These are phyloP conservation scores for Hypotaenidia philippensis DNA, from an alignment of 2,797 vertebrate species.

Conservation along the genomic window DNA sequence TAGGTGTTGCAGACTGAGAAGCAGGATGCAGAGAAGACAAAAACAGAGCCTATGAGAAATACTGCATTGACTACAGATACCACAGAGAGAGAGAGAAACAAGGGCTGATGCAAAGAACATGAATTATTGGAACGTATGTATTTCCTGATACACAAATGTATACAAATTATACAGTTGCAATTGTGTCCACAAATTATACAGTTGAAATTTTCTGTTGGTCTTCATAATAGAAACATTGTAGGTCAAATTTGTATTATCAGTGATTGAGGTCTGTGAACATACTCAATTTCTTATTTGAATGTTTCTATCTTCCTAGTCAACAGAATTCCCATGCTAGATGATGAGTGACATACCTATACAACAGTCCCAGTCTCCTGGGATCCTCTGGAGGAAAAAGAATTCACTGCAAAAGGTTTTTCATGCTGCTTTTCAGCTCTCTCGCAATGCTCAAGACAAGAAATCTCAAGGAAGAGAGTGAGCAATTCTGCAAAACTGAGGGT, in stretches of 20 bases:
- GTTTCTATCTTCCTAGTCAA: not conserved
- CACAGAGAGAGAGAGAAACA: slow-evolving; percentile 3
- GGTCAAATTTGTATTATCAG: slow-evolving; percentile 33
- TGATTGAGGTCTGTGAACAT: slow-evolving; percentile 10
- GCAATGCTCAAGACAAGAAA: not conserved
- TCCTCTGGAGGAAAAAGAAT: not conserved
- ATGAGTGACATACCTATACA: not conserved
- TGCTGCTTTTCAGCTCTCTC: not conserved
- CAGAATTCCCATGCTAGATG: not conserved
- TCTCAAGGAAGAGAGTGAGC: not conserved
- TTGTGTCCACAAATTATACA: not conserved
- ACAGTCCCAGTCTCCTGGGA: not conserved
- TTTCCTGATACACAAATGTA: not conserved
- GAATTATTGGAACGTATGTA: not conserved
- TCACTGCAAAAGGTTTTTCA: not conserved
- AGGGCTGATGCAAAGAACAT: not conserved
- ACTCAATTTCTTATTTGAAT: not conserved
- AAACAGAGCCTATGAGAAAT: slow-evolving; percentile 33
- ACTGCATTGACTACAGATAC: not conserved
- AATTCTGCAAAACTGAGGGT: not conserved
- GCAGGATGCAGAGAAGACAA: slow-evolving; percentile 52
- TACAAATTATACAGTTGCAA: no score
- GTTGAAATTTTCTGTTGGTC: slow-evolving; percentile 44
- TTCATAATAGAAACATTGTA: not conserved
- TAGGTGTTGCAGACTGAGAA: slow-evolving; percentile 61